Conservation (phyloP, 2,113 vertebrate species). For the Mus musculus region GRCm39 chr17:86006001-86006500, state of each 20-base stretch:
- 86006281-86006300: conserved; percentile 1
- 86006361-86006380: neutral
- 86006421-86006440: neutral
- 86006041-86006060: neutral
- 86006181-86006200: conserved; percentile 57
- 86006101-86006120: neutral
- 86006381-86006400: neutral
- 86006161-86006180: conserved; percentile 41
- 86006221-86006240: conserved; percentile 62
- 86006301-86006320: conserved; percentile 21
- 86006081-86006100: neutral
- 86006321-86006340: neutral
- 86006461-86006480: neutral
- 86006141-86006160: conserved; percentile 13
- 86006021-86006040: conserved; percentile 15
- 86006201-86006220: conserved; percentile 45
- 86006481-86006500: neutral
- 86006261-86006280: conserved; percentile 11
- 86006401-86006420: neutral
- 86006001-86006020: neutral
- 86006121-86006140: neutral
- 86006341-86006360: conserved; percentile 37
- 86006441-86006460: neutral
- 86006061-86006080: neutral
- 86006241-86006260: conserved; percentile 47